These are phyloP conservation scores for Ciconia stormi DNA, from an alignment of 2,113 vertebrate genomes.

Conservation along the genomic window DNA sequence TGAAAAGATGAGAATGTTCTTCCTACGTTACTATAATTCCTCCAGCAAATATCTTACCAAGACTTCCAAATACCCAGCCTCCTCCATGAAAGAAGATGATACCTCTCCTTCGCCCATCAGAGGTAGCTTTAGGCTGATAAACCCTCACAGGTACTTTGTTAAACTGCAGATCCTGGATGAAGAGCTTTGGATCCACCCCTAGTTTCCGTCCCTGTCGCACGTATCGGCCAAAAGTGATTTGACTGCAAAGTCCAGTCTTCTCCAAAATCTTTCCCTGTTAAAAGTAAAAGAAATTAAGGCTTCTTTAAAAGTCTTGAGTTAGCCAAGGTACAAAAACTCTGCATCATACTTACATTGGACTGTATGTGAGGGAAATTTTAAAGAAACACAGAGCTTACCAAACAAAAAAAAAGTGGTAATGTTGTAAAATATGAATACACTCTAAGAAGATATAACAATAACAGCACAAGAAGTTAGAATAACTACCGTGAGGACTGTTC, in stretches of 20 bases:
- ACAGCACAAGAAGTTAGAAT: not conserved
- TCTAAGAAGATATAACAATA: not conserved
- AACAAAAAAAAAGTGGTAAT: not conserved
- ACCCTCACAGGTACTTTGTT: conserved; percentile 79
- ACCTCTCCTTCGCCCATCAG: conserved; percentile 67
- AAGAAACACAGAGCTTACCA: not conserved
- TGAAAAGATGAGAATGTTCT: not conserved
- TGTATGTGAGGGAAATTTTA: not conserved
- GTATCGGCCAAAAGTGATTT: conserved; percentile 76
- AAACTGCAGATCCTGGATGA: conserved; percentile 78
- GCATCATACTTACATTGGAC: not conserved
- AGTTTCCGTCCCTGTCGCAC: conserved; percentile 43
- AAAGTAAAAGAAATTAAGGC: not conserved
- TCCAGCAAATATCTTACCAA: conserved; percentile 76
- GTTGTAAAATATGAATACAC: not conserved
- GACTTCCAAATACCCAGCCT: conserved; percentile 78
- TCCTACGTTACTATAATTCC: not conserved
- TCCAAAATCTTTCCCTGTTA: conserved; percentile 58
- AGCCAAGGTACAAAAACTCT: not conserved
- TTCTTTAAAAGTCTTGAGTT: not conserved
- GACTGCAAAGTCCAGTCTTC: conserved; percentile 75
- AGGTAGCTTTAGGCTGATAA: conserved; percentile 77
- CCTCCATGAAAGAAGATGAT: conserved; percentile 86
- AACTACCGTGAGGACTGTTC: not conserved
- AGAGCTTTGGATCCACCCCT: conserved; percentile 65